Percentiles rank a stretch among this genome's conserved stretches.
phyloP scores from a whole-genome alignment of 2,113 vertebrate genomes.

The Rana temporaria region DNA sequence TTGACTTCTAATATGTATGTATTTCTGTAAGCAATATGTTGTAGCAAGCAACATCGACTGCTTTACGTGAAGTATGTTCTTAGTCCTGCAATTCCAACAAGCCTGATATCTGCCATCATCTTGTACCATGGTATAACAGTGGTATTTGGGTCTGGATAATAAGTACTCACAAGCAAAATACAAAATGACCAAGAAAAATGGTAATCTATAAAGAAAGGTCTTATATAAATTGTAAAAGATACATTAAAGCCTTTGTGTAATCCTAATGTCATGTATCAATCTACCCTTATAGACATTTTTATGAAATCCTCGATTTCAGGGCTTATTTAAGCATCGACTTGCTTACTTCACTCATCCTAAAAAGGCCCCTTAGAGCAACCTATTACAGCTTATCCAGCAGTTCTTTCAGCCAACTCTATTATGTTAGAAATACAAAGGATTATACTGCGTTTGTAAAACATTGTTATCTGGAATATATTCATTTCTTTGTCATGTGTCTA shows the following conservation, averaged over 20 bases:
- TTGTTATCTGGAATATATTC: constrained; percentile 20
- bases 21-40: no score
- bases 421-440: constrained; percentile 39
- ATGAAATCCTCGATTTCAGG: constrained; percentile 14
- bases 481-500: constrained; percentile 4
- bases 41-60: no score
- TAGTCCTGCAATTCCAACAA: no score
- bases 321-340: constrained; percentile 13
- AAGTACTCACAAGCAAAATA: no score
- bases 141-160: no score
- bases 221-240: constrained; percentile 1
- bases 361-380: constrained; percentile 28
- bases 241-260: neutral
- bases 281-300: constrained; percentile 8
- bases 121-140: no score
- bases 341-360: constrained; percentile 17
- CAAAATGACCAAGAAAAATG: neutral
- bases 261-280: neutral
- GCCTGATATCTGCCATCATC: no score
- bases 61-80: no score
- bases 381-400: constrained; percentile 23
- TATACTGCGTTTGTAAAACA: constrained; percentile 8
- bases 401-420: constrained; percentile 20
- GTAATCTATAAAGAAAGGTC: neutral
- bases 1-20: no score